A percentile compares a stretch with the other conserved stretches of the same genome.
phyloP scores from a whole-genome alignment of 2,888 invertebrate genomes.

The Caenorhabditis parvicauda region DNA sequence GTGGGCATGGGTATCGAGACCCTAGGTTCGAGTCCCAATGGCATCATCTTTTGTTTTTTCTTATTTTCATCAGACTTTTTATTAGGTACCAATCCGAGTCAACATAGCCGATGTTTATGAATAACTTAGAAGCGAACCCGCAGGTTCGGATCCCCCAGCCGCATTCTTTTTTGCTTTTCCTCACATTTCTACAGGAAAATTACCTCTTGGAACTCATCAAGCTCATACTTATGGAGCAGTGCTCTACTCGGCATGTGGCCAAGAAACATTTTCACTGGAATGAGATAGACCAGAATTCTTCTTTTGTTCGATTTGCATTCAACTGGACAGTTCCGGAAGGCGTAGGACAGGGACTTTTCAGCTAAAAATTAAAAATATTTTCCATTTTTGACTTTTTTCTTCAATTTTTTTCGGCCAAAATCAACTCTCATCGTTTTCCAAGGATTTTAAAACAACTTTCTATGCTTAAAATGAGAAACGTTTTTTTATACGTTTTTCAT shows the following conservation, averaged over 20 bases:
- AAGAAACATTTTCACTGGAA: slow-evolving; percentile 75
- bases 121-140: no score
- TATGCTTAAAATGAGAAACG: neutral
- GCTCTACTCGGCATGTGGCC: slow-evolving; percentile 86
- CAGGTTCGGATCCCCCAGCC: no score
- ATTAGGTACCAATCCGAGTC: no score
- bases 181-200: no score
- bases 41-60: no score
- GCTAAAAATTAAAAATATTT: slow-evolving; percentile 69
- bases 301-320: slow-evolving; percentile 82
- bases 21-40: no score
- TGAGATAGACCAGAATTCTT: slow-evolving; percentile 84
- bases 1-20: no score
- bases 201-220: slow-evolving; percentile 85
- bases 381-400: neutral
- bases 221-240: slow-evolving; percentile 82
- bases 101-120: no score
- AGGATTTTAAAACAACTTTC: neutral
- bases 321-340: slow-evolving; percentile 81
- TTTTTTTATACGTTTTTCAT: neutral
- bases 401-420: neutral
- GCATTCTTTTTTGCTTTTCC: slow-evolving; percentile 85
- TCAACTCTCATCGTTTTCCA: neutral
- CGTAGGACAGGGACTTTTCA: slow-evolving; percentile 85
- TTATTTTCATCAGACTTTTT: no score